phyloP scores from a whole-genome alignment of 2,888 invertebrate genomes.

The Muscina levida region DNA sequence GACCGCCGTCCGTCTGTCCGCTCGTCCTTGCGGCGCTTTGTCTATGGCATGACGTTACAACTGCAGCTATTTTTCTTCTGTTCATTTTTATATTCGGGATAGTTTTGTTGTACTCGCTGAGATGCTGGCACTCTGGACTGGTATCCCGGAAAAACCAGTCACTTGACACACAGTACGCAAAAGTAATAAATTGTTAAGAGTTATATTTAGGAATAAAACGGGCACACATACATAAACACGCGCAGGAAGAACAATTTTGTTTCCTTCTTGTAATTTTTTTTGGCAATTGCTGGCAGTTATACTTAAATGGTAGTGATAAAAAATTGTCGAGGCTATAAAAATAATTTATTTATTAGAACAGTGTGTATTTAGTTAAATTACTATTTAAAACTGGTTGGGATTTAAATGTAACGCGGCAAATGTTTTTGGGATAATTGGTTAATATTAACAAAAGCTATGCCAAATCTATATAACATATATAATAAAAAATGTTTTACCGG shows the following conservation, averaged over 20 bases:
- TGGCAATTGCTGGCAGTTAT: constrained; percentile 12
- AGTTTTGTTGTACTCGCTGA: constrained; percentile 9
- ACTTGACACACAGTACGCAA: constrained; percentile 60
- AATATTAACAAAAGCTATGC: too few relatives aligned
- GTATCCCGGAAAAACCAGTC: constrained; percentile 35
- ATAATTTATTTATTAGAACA: constrained; percentile 10
- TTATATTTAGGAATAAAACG: constrained; percentile 46
- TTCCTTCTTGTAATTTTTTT: constrained; percentile 12
- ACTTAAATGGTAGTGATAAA: constrained; percentile 23
- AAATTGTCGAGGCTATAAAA: constrained; percentile 12
- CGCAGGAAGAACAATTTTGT: constrained; percentile 22
- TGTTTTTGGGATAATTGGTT: too few relatives aligned
- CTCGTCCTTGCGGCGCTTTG: not conserved
- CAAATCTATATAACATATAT: too few relatives aligned
- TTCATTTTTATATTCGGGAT: too few relatives aligned
- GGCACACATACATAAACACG: constrained; percentile 2
- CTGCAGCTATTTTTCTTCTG: constrained; percentile 46
- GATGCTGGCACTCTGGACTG: not conserved
- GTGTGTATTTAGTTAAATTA: constrained; percentile 17
- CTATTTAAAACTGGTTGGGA: not conserved
- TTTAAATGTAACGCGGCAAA: not conserved
- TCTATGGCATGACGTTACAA: constrained; percentile 27
- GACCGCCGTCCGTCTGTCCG: constrained; percentile 31
- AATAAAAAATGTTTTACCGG: too few relatives aligned
- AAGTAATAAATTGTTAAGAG: constrained; percentile 60